Percentiles rank a stretch among this genome's conserved stretches.
phyloP scores from a whole-genome alignment of 2,113 vertebrate species.

The Gila orcuttii region DNA sequence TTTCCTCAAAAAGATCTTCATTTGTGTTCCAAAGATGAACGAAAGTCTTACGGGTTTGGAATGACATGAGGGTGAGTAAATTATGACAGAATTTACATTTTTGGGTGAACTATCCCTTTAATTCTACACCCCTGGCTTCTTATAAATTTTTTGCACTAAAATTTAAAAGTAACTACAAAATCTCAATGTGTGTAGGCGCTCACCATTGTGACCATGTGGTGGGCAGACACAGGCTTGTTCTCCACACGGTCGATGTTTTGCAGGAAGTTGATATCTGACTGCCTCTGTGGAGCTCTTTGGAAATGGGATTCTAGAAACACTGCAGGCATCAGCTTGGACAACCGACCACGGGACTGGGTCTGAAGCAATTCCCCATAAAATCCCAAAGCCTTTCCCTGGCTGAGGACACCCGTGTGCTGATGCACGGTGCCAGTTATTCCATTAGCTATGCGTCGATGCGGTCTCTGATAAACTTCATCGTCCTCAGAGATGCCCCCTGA shows the following conservation, averaged over 20 bases:
- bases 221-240: conserved; percentile 47
- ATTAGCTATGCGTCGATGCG: background rate
- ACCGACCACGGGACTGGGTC: conserved; percentile 29
- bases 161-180: background rate
- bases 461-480: conserved; percentile 31
- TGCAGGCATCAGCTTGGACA: conserved; percentile 47
- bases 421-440: background rate
- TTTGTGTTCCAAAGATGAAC: too few species aligned
- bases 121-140: background rate
- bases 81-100: too few species aligned
- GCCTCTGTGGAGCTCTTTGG: conserved; percentile 33
- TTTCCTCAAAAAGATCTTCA: too few species aligned
- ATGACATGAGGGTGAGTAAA: too few species aligned
- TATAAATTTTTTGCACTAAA: background rate
- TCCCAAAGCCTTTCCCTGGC: conserved; percentile 17
- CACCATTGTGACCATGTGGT: conserved; percentile 61
- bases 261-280: conserved; percentile 45
- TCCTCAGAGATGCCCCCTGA: conserved; percentile 58
- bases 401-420: conserved; percentile 14
- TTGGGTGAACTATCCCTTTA: too few species aligned
- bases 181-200: conserved; percentile 2
- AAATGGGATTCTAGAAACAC: conserved; percentile 48
- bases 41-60: too few species aligned
- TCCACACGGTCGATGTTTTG: conserved; percentile 52
- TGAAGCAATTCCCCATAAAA: conserved; percentile 14